Conservation (phyloP, 2,888 invertebrate genomes). For the Aricia artaxerxes region DNA sequence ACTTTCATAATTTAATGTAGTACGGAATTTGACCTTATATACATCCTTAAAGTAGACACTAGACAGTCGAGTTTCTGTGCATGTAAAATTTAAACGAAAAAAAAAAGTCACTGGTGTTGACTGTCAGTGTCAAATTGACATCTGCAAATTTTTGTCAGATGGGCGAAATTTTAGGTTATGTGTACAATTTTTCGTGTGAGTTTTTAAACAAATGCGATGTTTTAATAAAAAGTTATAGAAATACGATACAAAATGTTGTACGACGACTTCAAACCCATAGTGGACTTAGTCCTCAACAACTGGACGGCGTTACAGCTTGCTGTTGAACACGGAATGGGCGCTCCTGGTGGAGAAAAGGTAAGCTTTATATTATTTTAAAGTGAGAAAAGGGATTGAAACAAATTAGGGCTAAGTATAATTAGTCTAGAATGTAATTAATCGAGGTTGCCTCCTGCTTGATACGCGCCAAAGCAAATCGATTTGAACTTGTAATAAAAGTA, state of each 20-base stretch:
- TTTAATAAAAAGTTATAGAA: slow-evolving; percentile 22
- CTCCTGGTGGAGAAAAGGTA: slow-evolving; percentile 85
- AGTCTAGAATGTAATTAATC: not conserved
- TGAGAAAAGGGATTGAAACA: not conserved
- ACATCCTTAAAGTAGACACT: no score
- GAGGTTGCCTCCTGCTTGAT: not conserved
- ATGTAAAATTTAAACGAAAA: no score
- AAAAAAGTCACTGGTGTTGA: no score
- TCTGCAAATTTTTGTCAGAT: not conserved
- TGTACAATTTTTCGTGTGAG: slow-evolving; percentile 11
- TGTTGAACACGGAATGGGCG: slow-evolving; percentile 88
- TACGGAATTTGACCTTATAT: no score
- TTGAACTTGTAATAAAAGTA: no score
- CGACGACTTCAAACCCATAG: slow-evolving; percentile 80
- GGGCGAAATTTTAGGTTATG: slow-evolving; percentile 12
- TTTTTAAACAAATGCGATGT: not conserved
- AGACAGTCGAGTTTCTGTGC: no score
- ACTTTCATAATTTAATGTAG: no score
- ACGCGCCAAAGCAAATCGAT: not conserved
- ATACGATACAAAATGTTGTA: slow-evolving; percentile 48
- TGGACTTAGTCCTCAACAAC: slow-evolving; percentile 85
- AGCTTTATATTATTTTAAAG: not conserved
- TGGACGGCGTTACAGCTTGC: slow-evolving; percentile 87
- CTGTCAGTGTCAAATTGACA: slow-evolving; percentile 12
- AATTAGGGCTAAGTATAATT: not conserved